phyloP scores from a whole-genome alignment of 2,888 invertebrate species.

The Coelinius sp. region DNA sequence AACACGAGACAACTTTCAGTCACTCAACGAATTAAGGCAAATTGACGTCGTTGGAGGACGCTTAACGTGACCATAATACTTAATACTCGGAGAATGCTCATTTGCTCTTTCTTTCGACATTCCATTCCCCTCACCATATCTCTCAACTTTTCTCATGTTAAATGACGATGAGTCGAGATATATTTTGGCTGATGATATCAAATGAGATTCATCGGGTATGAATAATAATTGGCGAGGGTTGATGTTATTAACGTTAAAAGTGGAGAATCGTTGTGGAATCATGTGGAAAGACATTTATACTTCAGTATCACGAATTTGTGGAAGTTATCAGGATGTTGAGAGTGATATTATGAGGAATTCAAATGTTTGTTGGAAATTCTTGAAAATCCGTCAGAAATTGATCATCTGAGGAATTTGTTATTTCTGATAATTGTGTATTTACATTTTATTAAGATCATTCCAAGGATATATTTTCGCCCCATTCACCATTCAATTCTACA shows the following conservation, averaged over 20 bases:
- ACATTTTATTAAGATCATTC: too few relatives aligned
- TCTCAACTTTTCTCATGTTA: neutral
- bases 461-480: neutral
- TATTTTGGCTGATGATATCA: slow-evolving; percentile 7
- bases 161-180: slow-evolving; percentile 19
- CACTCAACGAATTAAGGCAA: slow-evolving; percentile 45
- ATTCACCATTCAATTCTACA: neutral
- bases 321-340: neutral
- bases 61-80: slow-evolving; percentile 51
- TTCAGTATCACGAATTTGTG: neutral
- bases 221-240: neutral
- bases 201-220: slow-evolving; percentile 1
- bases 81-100: slow-evolving; percentile 44
- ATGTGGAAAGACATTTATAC: neutral
- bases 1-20: slow-evolving; percentile 42
- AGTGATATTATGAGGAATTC: too few relatives aligned
- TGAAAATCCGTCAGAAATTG: too few relatives aligned
- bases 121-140: neutral
- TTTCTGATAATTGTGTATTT: too few relatives aligned
- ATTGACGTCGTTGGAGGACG: slow-evolving; percentile 51
- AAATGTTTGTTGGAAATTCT: too few relatives aligned
- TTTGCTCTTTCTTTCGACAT: slow-evolving; percentile 19
- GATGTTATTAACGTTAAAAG: neutral
- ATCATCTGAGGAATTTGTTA: neutral
- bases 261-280: neutral